These are phyloP conservation scores for Acanthis flammea DNA, from an alignment of 2,797 vertebrate genomes.

Conservation along the genomic window DNA sequence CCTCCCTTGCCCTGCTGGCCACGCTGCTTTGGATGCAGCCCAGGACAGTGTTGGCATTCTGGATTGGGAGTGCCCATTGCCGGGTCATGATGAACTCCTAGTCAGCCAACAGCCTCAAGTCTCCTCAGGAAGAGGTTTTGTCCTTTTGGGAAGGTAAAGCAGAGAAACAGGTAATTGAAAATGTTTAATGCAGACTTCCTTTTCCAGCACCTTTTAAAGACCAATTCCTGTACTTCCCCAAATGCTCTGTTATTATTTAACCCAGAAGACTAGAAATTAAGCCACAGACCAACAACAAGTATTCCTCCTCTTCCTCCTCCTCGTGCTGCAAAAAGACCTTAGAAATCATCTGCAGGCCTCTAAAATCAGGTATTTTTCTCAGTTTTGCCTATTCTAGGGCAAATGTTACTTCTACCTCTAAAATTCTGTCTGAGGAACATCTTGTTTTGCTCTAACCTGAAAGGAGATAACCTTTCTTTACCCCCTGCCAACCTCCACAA, in stretches of 20 bases:
- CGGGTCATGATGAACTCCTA: fast-evolving
- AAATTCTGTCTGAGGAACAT: background rate
- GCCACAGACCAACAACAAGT: background rate
- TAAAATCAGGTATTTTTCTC: background rate
- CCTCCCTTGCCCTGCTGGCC: fast-evolving
- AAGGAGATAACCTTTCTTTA: background rate
- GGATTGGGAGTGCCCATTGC: fast-evolving
- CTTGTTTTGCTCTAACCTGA: background rate
- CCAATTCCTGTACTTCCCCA: background rate
- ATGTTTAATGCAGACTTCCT: background rate
- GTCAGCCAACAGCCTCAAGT: background rate
- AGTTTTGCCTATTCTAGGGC: background rate
- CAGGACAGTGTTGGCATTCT: fast-evolving
- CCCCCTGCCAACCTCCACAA: background rate
- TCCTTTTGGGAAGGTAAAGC: background rate
- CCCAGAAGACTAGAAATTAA: background rate
- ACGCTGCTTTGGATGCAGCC: background rate
- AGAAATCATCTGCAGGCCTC: background rate
- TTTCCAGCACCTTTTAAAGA: background rate
- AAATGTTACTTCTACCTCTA: background rate
- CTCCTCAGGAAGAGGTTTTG: background rate
- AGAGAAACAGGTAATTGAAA: background rate
- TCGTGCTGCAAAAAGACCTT: background rate
- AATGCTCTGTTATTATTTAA: background rate
- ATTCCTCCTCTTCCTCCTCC: background rate